Evolutionary conservation across 1,140 invertebrate species (phyloP).

Genomic region (Agraylea sexmaculata): DNA sequence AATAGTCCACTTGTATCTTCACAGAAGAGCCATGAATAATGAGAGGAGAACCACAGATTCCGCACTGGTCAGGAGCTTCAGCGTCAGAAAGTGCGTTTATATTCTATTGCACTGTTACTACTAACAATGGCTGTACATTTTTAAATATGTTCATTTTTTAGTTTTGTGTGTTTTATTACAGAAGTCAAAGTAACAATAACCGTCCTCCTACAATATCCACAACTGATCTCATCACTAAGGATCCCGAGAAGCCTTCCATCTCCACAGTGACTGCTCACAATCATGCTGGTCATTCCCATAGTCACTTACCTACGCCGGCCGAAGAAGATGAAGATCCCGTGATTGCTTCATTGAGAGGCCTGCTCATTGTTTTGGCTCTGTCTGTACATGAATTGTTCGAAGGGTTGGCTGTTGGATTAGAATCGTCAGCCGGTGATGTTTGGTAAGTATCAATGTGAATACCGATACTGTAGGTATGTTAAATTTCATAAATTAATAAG

Average conservation of each 20-base stretch:
- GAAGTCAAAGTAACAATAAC: slow-evolving; percentile 19
- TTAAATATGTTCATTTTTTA: no score
- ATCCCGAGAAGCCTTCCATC: slow-evolving; percentile 20
- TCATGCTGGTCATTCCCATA: slow-evolving; percentile 40
- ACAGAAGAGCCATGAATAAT: slow-evolving; percentile 31
- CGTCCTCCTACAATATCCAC: slow-evolving; percentile 33
- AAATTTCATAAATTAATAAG: slow-evolving; percentile 3
- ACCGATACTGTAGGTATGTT: neutral
- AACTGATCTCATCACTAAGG: slow-evolving; percentile 29
- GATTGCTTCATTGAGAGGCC: slow-evolving; percentile 54
- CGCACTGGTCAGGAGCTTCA: slow-evolving; percentile 35
- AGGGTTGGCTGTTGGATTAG: slow-evolving; percentile 79
- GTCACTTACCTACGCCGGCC: slow-evolving; percentile 31
- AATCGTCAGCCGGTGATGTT: slow-evolving; percentile 52
- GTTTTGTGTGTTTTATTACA: no score
- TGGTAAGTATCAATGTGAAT: slow-evolving; percentile 40
- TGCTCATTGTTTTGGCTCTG: slow-evolving; percentile 73
- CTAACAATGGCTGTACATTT: no score
- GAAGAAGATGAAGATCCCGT: slow-evolving; percentile 41
- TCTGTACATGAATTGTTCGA: slow-evolving; percentile 88
- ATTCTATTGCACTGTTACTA: no score
- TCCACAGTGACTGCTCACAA: slow-evolving; percentile 24
- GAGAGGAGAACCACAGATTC: slow-evolving; percentile 27
- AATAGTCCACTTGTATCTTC: slow-evolving; percentile 57
- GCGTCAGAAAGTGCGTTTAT: slow-evolving; percentile 28